Conservation (phyloP, 2,888 invertebrate species). For the Dorcus parallelipipedus region DNA sequence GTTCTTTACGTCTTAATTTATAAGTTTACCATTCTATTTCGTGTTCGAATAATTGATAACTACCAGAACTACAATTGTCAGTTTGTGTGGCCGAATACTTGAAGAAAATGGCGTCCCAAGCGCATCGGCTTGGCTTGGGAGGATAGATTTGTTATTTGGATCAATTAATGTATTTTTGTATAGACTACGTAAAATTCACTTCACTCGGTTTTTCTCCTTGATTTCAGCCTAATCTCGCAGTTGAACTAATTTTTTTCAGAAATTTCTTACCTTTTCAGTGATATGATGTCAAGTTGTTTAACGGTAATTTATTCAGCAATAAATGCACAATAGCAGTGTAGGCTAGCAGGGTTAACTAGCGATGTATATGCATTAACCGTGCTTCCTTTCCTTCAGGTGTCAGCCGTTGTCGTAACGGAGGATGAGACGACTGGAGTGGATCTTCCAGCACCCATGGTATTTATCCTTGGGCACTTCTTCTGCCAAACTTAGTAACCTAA, state of each 20-base stretch:
- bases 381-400: slow-evolving; percentile 57
- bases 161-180: slow-evolving; percentile 4
- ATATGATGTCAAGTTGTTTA: slow-evolving; percentile 6
- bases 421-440: slow-evolving; percentile 27
- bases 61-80: background rate
- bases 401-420: slow-evolving; percentile 39
- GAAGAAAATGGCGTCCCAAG: slow-evolving; percentile 20
- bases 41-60: background rate
- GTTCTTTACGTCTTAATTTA: slow-evolving; percentile 2
- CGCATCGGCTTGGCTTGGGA: slow-evolving; percentile 13
- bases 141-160: slow-evolving; percentile 9
- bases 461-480: slow-evolving; percentile 54
- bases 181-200: slow-evolving; percentile 2
- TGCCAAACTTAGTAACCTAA: slow-evolving; percentile 46
- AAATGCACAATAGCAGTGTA: slow-evolving; percentile 35
- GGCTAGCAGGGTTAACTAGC: slow-evolving; percentile 48
- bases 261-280: slow-evolving; percentile 16
- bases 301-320: slow-evolving; percentile 12
- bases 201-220: slow-evolving; percentile 9
- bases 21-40: background rate
- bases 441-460: slow-evolving; percentile 53
- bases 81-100: slow-evolving; percentile 14
- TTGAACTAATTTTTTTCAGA: slow-evolving; percentile 18
- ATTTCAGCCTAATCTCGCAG: slow-evolving; percentile 18
- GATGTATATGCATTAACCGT: slow-evolving; percentile 50